Evolutionary conservation across 2,888 invertebrate genomes (phyloP), one percentile per base, ranked within the genome.

Genomic region (Standfussiana lucernea): DNA sequence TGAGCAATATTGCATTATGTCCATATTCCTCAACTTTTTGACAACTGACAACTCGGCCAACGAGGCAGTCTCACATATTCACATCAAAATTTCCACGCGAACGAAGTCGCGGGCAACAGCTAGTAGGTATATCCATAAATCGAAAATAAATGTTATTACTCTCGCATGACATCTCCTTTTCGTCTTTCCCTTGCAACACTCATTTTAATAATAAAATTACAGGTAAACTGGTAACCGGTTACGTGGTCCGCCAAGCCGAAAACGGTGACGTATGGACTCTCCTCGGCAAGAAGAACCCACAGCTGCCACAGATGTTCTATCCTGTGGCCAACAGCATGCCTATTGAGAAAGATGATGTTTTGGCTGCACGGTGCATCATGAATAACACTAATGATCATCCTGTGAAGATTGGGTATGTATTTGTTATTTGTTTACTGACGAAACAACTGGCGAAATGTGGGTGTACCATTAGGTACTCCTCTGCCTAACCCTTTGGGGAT

Each of bases 251-350:
- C 6, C 95, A 97, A 75, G 95, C 97, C 1, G 91, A 95, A n/a
- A 97, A 97, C 0, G 95, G 97, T 45, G 98, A 98, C 89, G 94
- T 97, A 24, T 99, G 99, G 99, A 97, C 97, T 11, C 95, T 98
- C 75, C 96, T 99, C 71, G 99, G 99, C 45, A 98, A 98, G 95
- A 97, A 98, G 86, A 97, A 99, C 95, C 99, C 99, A 0, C 97
- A 98, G 88, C 97, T 98, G 28, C 99, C 99, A 0, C 98, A 99
- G 96, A 99, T 99, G 99, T 99, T 99, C 96, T 99, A 99, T 94
- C 98, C 98, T 0, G 97, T 98, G 1, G 95, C 96, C 53, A 97
- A 97, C 88, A 95, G 94, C 2, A 95, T 97, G 0, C 97, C 98
- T 0, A 97, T 99, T 61, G 88, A 91, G 1, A 94, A 95, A 72